Base-by-base conservation (phyloP, 1,140 invertebrate species). In the Pteromalus puparum region DNA sequence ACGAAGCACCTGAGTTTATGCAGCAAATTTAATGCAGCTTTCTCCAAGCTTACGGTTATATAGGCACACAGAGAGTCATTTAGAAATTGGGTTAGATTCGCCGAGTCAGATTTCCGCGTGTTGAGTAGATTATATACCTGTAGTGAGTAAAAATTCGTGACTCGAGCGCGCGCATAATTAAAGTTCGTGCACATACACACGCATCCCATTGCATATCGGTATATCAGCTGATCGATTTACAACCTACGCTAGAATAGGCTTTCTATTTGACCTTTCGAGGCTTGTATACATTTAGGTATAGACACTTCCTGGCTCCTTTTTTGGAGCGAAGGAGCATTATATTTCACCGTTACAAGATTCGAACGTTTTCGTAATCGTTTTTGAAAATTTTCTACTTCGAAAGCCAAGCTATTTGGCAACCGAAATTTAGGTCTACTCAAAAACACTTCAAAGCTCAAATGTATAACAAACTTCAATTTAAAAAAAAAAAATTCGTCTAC, bases 31-130 rank as follows among this genome's bases (percentile, higher is more conserved):
- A 61, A 61, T 61, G 53, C 53, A 61, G 34, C 78, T 72, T 80
- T 80, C 38, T 80, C 24, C 24, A 18, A 70, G 38, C 38, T 72
- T 1, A 28, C 13, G 34, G 9, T 68, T 68, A 6, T n/a, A 61
- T 67, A 67, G 65, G 18, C 4, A 21, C 30, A 34, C 30, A 34
- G 30, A 34, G 30, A n/a, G 38, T 80, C 34, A 28, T 80, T 80
- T 80, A 46, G n/a, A 80, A 80, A 80, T 80, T 80, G 61, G 77
- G 77, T 68, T 79, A 80, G 65, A 80, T 80, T 80, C 38, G 34
- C 46, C 46, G 13, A 80, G 67, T 80, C 34, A 80, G 67, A 70
- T 70, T 80, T 80, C 26, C 67, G n/a, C n/a, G 15, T 61, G 53
- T 18, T 2, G 53, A 61, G 30, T 34, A 5, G 30, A n/a, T 5